phyloP scores from a whole-genome alignment of 2,797 vertebrate genomes.

The Microctenopoma steveboyesi region DNA sequence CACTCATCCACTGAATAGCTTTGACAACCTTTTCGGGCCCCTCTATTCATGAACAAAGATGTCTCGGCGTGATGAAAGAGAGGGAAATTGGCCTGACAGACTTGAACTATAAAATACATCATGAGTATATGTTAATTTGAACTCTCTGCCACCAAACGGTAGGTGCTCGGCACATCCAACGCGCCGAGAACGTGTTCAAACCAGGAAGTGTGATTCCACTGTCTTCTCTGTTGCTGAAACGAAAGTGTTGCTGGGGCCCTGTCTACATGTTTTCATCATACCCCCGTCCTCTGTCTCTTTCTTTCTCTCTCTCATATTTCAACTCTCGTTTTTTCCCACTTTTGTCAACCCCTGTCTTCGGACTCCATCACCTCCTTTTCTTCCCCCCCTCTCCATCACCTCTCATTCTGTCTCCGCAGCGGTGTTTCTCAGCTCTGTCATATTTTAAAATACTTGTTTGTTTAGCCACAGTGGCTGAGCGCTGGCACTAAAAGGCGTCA shows the following conservation, averaged over 20 bases:
- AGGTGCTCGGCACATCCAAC: slow-evolving; percentile 43
- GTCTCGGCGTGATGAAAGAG: neutral
- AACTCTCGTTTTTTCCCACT: slow-evolving; percentile 26
- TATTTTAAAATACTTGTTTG: slow-evolving; percentile 47
- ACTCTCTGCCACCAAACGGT: neutral
- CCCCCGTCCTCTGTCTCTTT: neutral
- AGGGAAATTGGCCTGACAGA: neutral
- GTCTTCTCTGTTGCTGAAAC: slow-evolving; percentile 46
- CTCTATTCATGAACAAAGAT: slow-evolving; percentile 8
- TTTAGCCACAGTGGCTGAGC: slow-evolving; percentile 9
- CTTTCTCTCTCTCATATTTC: slow-evolving; percentile 9
- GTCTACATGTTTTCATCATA: slow-evolving; percentile 40
- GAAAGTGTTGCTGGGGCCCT: slow-evolving; percentile 62
- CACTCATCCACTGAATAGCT: slow-evolving; percentile 16
- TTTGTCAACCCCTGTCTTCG: slow-evolving; percentile 5
- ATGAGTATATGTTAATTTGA: slow-evolving; percentile 12
- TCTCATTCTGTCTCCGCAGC: slow-evolving; percentile 12
- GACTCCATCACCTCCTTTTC: neutral
- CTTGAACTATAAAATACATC: neutral
- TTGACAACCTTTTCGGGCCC: slow-evolving; percentile 18
- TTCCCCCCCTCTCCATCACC: slow-evolving; percentile 20
- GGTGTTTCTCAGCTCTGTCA: slow-evolving; percentile 17
- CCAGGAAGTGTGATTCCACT: slow-evolving; percentile 43
- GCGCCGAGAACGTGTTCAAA: slow-evolving; percentile 51
- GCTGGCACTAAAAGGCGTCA: slow-evolving; percentile 17